phyloP scores from a whole-genome alignment of 1,140 invertebrate genomes.

The Orius insidiosus region DNA sequence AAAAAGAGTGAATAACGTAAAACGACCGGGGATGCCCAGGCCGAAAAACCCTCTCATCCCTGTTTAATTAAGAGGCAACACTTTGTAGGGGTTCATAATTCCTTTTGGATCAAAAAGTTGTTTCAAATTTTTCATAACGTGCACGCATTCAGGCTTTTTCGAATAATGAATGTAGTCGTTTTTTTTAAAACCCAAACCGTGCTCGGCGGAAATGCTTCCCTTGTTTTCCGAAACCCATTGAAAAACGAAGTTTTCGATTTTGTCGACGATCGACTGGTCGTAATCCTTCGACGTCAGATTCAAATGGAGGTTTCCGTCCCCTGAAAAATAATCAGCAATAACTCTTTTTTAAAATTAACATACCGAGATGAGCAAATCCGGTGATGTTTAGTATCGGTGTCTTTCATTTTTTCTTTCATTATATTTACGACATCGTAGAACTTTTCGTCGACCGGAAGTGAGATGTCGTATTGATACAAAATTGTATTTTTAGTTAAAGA shows the following conservation, averaged over 20 bases:
- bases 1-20: too few species aligned
- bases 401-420: constrained; percentile 15
- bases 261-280: constrained; percentile 41
- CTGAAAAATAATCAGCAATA: constrained; percentile 27
- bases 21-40: too few species aligned
- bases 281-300: constrained; percentile 62
- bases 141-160: constrained; percentile 57
- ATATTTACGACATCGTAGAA: constrained; percentile 5
- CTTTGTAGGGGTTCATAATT: constrained; percentile 94
- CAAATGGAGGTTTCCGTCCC: constrained; percentile 82
- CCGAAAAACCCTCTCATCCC: too few species aligned
- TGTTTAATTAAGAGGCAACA: constrained; percentile 29
- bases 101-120: constrained; percentile 76
- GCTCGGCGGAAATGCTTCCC: constrained; percentile 92
- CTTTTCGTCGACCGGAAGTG: constrained; percentile 2
- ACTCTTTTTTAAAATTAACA: constrained; percentile 19
- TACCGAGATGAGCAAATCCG: constrained; percentile 84
- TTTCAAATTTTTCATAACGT: constrained; percentile 72
- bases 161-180: constrained; percentile 69
- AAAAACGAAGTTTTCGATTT: constrained; percentile 82
- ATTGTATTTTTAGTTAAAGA: neutral
- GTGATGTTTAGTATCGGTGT: constrained; percentile 39
- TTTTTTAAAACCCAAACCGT: constrained; percentile 86
- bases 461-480: constrained; percentile 5
- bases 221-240: constrained; percentile 60